Percentiles rank a stretch among this genome's conserved stretches.
Conservation (phyloP, 2,113 vertebrate genomes). For the Pyrgilauda ruficollis region DNA sequence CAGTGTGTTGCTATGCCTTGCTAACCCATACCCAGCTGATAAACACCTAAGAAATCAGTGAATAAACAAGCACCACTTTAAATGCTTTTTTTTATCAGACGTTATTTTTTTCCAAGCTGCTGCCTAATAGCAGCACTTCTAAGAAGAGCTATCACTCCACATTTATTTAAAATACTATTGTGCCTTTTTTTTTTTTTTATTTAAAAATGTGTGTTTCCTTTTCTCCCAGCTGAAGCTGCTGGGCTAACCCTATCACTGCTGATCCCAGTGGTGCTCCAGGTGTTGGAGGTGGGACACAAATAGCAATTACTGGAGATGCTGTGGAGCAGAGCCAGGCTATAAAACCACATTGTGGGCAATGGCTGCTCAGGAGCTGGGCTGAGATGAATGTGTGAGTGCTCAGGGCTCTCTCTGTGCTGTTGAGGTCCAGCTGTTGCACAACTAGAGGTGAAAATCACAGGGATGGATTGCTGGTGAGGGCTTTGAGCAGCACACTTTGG, state of each 20-base stretch:
- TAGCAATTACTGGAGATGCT: background rate
- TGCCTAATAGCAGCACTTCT: background rate
- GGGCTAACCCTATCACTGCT: background rate
- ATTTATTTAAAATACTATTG: background rate
- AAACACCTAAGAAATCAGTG: background rate
- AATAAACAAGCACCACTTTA: conserved; percentile 27
- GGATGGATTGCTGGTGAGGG: background rate
- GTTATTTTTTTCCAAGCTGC: background rate
- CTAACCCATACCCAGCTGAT: background rate
- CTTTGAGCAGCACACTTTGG: background rate
- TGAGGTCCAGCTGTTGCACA: background rate
- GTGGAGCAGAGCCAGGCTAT: background rate
- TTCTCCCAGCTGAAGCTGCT: background rate
- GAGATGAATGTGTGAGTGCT: rapidly evolving
- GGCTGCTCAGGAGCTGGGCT: background rate
- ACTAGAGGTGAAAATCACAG: background rate
- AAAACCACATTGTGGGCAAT: rapidly evolving
- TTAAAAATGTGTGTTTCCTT: background rate
- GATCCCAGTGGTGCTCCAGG: rapidly evolving
- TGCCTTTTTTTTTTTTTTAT: too few relatives aligned
- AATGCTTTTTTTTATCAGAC: background rate
- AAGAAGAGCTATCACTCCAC: background rate
- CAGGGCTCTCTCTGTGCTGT: background rate
- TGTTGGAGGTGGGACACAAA: background rate
- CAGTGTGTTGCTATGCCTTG: background rate